phyloP scores from a whole-genome alignment of 2,888 invertebrate species.

The Rambutsinella grinnellia region DNA sequence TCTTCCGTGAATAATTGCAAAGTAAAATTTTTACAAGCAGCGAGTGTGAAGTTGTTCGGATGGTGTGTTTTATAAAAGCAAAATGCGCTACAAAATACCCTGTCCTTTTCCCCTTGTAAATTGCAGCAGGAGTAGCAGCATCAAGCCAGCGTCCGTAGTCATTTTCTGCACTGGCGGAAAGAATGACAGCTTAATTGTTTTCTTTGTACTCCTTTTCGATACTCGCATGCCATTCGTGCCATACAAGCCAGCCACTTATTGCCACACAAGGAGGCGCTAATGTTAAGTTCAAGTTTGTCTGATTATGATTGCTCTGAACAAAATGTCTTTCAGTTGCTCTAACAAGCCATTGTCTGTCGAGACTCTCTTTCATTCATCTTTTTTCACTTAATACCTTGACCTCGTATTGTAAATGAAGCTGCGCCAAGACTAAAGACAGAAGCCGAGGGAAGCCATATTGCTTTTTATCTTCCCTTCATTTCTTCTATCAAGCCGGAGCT shows the following conservation, averaged over 20 bases:
- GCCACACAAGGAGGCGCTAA: neutral
- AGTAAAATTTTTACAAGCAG: neutral
- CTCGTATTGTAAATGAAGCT: neutral
- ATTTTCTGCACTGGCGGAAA: neutral
- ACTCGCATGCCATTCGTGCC: neutral
- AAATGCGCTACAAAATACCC: neutral
- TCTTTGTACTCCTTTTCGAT: neutral
- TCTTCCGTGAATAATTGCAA: constrained; percentile 20
- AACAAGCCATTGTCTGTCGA: neutral
- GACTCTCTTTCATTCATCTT: neutral
- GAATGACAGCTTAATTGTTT: constrained; percentile 35
- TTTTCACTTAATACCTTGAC: neutral
- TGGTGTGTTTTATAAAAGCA: neutral
- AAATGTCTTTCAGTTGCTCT: neutral
- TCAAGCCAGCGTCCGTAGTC: neutral
- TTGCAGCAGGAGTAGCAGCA: neutral
- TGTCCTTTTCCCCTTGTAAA: neutral
- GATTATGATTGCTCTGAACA: neutral
- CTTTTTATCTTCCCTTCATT: too few relatives aligned
- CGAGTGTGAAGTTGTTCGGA: neutral
- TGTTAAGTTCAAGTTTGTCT: neutral
- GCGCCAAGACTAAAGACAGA: neutral
- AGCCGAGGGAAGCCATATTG: neutral
- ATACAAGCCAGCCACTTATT: neutral
- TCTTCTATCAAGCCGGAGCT: too few relatives aligned